These are phyloP conservation scores for Nothocercus julius DNA, from an alignment of 2,113 vertebrate species.

Conservation along the genomic window DNA sequence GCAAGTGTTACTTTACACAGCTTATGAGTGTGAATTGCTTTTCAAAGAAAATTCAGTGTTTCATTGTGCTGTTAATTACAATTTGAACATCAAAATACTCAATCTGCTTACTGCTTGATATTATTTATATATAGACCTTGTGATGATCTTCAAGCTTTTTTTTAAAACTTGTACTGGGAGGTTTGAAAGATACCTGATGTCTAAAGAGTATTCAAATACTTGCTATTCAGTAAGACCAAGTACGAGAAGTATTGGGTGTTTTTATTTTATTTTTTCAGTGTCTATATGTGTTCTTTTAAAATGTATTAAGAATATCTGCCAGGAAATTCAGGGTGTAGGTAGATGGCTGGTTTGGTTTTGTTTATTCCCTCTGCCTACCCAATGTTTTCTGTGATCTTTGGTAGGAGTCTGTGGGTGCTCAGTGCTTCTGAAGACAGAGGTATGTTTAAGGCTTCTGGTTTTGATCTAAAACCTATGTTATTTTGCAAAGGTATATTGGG, in stretches of 20 bases:
- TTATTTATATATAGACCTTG: not conserved
- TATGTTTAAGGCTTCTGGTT: constrained; percentile 60
- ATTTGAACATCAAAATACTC: not conserved
- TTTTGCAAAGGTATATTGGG: not conserved
- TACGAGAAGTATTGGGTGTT: not conserved
- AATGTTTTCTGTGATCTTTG: constrained; percentile 63
- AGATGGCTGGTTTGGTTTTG: constrained; percentile 33
- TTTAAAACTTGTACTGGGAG: not conserved
- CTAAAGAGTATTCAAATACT: not conserved
- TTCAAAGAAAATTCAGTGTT: not conserved
- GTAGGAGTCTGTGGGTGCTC: constrained; percentile 62
- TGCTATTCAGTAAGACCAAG: not conserved
- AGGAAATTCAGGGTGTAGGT: constrained; percentile 17
- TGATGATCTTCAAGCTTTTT: not conserved
- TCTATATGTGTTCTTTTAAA: not conserved
- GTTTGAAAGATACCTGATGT: not conserved
- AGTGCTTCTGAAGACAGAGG: constrained; percentile 63
- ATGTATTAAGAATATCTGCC: not conserved
- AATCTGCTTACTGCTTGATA: not conserved
- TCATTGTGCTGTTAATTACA: not conserved
- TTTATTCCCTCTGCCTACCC: constrained; percentile 58
- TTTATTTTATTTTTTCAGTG: not conserved
- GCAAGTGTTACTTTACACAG: constrained; percentile 15
- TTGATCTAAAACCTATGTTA: not conserved
- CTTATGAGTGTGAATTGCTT: not conserved